phyloP scores from a whole-genome alignment of 2,888 invertebrate species.

The Eupeodes luniger region DNA sequence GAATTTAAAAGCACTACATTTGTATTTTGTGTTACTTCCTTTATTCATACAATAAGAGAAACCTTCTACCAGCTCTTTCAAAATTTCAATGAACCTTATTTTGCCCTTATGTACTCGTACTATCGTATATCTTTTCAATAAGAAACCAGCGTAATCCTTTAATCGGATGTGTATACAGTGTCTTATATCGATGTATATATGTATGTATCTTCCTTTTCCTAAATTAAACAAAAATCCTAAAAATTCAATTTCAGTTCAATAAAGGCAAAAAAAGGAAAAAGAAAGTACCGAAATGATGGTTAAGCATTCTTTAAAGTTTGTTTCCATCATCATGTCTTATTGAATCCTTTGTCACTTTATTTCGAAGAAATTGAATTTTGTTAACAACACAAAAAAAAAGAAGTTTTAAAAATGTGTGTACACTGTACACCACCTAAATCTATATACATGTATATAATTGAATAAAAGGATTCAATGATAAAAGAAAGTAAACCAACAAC shows the following conservation, averaged over 20 bases:
- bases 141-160: neutral
- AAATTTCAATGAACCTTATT: neutral
- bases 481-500: neutral
- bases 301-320: constrained; percentile 8
- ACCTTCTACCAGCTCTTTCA: neutral
- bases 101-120: neutral
- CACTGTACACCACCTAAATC: neutral
- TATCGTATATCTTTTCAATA: neutral
- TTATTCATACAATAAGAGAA: neutral
- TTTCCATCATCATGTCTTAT: neutral
- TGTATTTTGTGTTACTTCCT: neutral
- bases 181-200: too few relatives aligned
- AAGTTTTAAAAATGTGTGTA: neutral
- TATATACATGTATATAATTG: neutral
- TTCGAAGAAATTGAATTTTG: constrained; percentile 16
- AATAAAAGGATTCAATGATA: neutral
- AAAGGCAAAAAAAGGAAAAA: neutral
- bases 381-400: neutral
- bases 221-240: constrained; percentile 9
- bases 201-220: neutral
- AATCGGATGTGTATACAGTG: neutral
- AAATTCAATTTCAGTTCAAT: constrained; percentile 14
- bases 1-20: neutral
- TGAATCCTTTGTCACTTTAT: constrained; percentile 26
- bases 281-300: neutral